Conservation (phyloP, 2,113 vertebrate species). For the Megalops atlanticus region DNA sequence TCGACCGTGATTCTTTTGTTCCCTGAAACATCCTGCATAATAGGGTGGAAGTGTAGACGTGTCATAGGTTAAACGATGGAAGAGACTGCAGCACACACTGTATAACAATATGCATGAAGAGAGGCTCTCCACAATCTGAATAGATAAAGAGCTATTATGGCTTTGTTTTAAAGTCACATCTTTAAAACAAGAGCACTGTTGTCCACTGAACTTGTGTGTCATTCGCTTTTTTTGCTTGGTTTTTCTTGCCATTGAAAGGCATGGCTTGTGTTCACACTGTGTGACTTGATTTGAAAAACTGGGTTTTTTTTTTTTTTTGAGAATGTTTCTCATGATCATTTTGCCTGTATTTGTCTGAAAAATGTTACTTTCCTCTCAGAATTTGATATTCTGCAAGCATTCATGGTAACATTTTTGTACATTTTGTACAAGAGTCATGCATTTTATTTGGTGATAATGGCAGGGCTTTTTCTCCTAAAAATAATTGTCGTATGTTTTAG, state of each 20-base stretch:
- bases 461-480: not conserved
- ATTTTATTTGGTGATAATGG: too few relatives aligned
- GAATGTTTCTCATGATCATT: too few relatives aligned
- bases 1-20: slow-evolving; percentile 22
- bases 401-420: too few relatives aligned
- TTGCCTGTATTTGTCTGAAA: too few relatives aligned
- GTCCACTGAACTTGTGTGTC: not conserved
- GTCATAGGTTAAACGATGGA: slow-evolving; percentile 36
- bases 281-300: not conserved
- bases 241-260: not conserved
- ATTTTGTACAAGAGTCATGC: too few relatives aligned
- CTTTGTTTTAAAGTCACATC: not conserved
- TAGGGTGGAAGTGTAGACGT: slow-evolving; percentile 20
- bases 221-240: not conserved
- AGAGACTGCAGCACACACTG: not conserved
- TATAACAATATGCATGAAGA: not conserved
- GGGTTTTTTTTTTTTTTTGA: not conserved
- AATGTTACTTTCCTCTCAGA: too few relatives aligned
- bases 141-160: not conserved
- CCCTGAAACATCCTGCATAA: slow-evolving; percentile 12
- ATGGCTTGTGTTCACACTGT: not conserved
- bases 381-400: too few relatives aligned
- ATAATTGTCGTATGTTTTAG: not conserved
- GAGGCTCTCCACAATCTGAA: not conserved
- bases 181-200: slow-evolving; percentile 4